Base-by-base conservation (phyloP, 2,797 vertebrate species). In the Ctenopoma multispine region DNA sequence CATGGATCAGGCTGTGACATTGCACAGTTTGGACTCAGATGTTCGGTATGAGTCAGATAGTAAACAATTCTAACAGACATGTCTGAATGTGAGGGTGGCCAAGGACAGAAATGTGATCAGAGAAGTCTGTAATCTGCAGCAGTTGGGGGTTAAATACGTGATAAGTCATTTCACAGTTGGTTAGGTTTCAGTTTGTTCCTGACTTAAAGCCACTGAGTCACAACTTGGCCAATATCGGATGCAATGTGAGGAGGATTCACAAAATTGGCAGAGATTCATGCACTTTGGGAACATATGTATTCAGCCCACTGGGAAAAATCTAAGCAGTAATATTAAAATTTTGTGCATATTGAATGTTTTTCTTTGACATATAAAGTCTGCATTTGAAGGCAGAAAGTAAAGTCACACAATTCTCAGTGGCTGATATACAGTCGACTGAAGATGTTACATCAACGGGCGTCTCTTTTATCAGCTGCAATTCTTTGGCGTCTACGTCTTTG, bases 161-260 rank as follows among this genome's bases (percentile, higher is more conserved):
- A 74, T 38, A 49, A 82, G 75, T 69, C 65, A 47, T 81, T 81
- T 75, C 76, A 72, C 68, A 58, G 44, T 67, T 73, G 79, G 65
- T 78, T 27, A 9, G 9, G 21, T 55, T 77, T 53, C 77, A 50
- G 63, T 76, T 77, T 23, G 50, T 14, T 67, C 47, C 66, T 24
- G 56, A 77, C 47, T 63, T 48, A 51, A 48, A 80, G 72, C 69
- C 51, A 34, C 64, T 51, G 67, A 85, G 57, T 81, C 71, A 75
- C 75, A 75, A 29, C 64, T 79, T 70, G 60, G 77, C 65, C 41
- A 13, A n/a, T 9, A 20, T 58, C 34, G n/a, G 15, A 38, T 46
- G 63, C 36, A 36, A 31, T 41, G 29, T 38, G 71, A 67, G 69
- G 14, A 14, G 58, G 79, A 84, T 77, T 61, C 77, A 18, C 27